Conservation (phyloP, 2,888 invertebrate genomes). For the Dendrolimus houi region DNA sequence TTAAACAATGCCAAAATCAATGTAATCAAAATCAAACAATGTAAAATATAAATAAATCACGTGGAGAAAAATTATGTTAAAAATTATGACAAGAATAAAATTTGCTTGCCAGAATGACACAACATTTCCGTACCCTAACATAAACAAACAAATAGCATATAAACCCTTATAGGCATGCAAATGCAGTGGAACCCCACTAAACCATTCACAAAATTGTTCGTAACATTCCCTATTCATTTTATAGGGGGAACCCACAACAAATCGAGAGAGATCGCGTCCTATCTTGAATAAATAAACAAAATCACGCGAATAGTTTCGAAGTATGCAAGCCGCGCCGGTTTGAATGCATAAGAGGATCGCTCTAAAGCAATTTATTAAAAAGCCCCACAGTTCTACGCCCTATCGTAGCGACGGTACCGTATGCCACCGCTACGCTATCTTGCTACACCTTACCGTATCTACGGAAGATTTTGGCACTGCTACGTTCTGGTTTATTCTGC, state of each 20-base stretch:
- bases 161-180: no score
- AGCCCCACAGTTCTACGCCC: not conserved
- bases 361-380: not conserved
- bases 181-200: not conserved
- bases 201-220: not conserved
- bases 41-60: no score
- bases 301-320: not conserved
- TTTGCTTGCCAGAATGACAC: no score
- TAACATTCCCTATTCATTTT: not conserved
- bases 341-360: not conserved
- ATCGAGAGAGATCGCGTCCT: not conserved
- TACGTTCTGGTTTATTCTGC: no score
- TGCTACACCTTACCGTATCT: no score
- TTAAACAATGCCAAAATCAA: no score
- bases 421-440: not conserved
- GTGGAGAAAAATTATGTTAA: no score
- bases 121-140: no score
- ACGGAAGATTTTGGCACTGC: no score
- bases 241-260: not conserved
- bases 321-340: not conserved
- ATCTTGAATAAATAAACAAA: not conserved
- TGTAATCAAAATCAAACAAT: no score
- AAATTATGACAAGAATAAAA: no score
- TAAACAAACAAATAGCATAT: no score
- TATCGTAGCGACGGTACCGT: not conserved